phyloP scores from a whole-genome alignment of 2,797 vertebrate genomes.

The Gadopsis bispinosus region DNA sequence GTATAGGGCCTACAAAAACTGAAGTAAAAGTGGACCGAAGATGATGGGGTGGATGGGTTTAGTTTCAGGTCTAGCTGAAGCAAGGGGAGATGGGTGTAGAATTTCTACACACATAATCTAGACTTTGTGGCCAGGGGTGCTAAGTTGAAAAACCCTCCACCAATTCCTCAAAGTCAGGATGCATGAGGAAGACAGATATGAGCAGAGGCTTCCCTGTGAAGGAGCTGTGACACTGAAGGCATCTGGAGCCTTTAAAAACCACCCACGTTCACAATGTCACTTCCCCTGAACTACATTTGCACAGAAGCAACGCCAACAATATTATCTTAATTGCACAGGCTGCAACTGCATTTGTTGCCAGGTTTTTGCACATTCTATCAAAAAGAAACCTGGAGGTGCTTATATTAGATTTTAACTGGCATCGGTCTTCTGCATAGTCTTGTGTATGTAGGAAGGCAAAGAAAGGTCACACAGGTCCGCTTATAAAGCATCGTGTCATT shows the following conservation, averaged over 20 bases:
- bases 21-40: not conserved
- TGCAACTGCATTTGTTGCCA: conserved; percentile 17
- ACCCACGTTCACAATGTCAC: conserved; percentile 20
- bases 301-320: conserved; percentile 34
- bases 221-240: conserved; percentile 27
- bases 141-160: conserved; percentile 1
- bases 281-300: conserved; percentile 32
- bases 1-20: conserved; percentile 1
- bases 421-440: conserved; percentile 38
- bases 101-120: conserved; percentile 15
- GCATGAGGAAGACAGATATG: conserved; percentile 17
- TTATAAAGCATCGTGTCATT: conserved; percentile 31
- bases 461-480: conserved; percentile 24
- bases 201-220: conserved; percentile 11
- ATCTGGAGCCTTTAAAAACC: conserved; percentile 30
- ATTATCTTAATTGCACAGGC: not conserved
- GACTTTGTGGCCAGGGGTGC: conserved; percentile 3
- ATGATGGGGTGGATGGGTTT: conserved; percentile 27
- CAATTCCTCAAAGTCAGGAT: conserved; percentile 13
- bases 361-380: conserved; percentile 45
- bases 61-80: conserved; percentile 17
- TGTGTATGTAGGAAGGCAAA: not conserved
- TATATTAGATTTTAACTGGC: conserved; percentile 11
- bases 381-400: conserved; percentile 35
- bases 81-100: conserved; percentile 7